A percentile compares a stretch with the other conserved stretches of the same genome.
These are phyloP conservation scores for Poeciliopsis gracilis DNA, from an alignment of 2,797 vertebrate genomes.

Conservation along the genomic window DNA sequence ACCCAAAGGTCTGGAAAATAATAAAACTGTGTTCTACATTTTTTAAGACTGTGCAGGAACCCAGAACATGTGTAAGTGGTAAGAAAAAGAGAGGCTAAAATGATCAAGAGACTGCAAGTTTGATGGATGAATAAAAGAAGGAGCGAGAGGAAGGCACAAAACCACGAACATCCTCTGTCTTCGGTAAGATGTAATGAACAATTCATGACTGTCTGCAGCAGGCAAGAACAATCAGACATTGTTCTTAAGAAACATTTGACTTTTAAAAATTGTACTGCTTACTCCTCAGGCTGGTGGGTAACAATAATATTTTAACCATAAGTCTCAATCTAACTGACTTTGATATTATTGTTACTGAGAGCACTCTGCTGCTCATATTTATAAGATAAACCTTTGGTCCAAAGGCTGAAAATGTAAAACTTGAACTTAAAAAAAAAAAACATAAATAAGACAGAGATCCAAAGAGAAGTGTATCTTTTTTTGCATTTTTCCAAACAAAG, in stretches of 20 bases:
- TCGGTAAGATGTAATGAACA: slow-evolving; percentile 53
- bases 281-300: neutral
- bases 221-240: slow-evolving; percentile 37
- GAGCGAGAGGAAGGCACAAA: neutral
- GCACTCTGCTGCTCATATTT: neutral
- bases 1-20: neutral
- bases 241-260: slow-evolving; percentile 12
- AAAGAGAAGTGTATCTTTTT: neutral
- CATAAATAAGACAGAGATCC: neutral
- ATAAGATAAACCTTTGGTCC: neutral
- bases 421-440: neutral
- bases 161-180: slow-evolving; percentile 16
- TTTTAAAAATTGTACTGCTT: neutral
- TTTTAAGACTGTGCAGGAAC: neutral
- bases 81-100: neutral
- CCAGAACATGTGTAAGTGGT: neutral
- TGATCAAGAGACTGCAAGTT: neutral
- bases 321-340: slow-evolving; percentile 1
- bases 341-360: neutral
- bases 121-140: slow-evolving; percentile 1
- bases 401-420: neutral
- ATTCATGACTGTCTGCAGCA: slow-evolving; percentile 45
- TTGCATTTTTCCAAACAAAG: neutral
- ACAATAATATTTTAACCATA: neutral
- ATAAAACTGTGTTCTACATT: neutral